phyloP scores from a whole-genome alignment of 2,888 invertebrate genomes.

The Orgyia antiqua region DNA sequence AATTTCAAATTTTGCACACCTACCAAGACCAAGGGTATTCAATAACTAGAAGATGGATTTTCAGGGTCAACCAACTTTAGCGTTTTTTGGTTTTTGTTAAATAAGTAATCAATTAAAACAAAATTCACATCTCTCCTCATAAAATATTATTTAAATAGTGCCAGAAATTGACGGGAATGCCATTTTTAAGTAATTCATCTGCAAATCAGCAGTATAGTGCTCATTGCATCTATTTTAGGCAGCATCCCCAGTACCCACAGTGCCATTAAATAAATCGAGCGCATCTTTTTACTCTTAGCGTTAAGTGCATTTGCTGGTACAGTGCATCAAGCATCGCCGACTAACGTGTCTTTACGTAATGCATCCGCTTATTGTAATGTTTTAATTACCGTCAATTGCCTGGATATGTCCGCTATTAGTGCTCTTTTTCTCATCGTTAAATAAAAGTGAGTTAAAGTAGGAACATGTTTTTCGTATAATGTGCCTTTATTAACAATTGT shows the following conservation, averaged over 20 bases:
- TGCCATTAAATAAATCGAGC: constrained; percentile 63
- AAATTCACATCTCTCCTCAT: no score
- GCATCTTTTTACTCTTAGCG: constrained; percentile 65
- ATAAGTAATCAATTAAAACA: no score
- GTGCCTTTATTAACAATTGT: no score
- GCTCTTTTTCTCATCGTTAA: background rate
- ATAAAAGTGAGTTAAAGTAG: background rate
- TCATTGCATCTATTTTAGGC: constrained; percentile 27
- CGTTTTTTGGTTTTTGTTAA: no score
- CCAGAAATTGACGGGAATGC: no score
- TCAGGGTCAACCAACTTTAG: no score
- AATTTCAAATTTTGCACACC: no score
- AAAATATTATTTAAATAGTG: no score
- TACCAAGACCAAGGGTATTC: no score
- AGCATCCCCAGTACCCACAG: constrained; percentile 49
- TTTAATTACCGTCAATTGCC: constrained; percentile 12
- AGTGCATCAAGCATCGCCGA: constrained; percentile 42
- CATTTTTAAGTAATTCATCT: no score
- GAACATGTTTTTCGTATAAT: no score
- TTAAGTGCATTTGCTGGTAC: constrained; percentile 72
- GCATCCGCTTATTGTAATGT: constrained; percentile 26
- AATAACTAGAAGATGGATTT: no score
- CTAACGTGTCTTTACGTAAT: constrained; percentile 17
- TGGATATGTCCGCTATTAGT: background rate
- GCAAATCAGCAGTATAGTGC: constrained; percentile 10